Evolutionary conservation across 2,888 invertebrate species (phyloP).

Genomic region (Ormyrus rosae): DNA sequence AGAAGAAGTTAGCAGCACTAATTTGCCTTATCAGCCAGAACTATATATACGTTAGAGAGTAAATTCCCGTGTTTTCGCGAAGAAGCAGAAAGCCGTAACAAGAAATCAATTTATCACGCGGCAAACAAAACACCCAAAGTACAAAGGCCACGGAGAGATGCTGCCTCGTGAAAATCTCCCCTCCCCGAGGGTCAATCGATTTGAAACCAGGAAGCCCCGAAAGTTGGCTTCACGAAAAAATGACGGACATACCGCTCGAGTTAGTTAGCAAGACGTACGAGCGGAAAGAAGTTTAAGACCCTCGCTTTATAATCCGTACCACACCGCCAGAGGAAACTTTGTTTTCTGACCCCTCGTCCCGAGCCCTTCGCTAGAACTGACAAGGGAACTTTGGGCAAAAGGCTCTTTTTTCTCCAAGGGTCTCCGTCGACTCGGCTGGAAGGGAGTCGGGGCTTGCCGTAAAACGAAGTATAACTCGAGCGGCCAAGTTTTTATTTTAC

Average conservation of each 20-base stretch:
- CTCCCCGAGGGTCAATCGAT: slow-evolving; percentile 21
- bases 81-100: neutral
- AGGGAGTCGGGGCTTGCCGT: too few species aligned
- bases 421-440: too few species aligned
- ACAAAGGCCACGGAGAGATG: too few species aligned
- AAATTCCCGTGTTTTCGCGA: slow-evolving; percentile 6
- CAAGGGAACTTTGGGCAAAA: slow-evolving; percentile 11
- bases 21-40: slow-evolving; percentile 27
- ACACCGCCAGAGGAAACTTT: neutral
- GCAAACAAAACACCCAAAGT: neutral
- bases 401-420: too few species aligned
- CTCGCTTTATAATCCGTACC: slow-evolving; percentile 16
- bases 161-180: neutral
- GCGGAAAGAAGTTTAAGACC: neutral
- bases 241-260: slow-evolving; percentile 8
- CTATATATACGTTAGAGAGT: slow-evolving; percentile 26
- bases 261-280: slow-evolving; percentile 18
- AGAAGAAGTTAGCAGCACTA: slow-evolving; percentile 20
- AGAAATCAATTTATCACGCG: slow-evolving; percentile 32
- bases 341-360: neutral
- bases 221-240: neutral
- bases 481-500: too few species aligned
- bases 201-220: neutral
- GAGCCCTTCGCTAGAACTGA: neutral
- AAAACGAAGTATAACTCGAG: too few species aligned